Base-by-base conservation (phyloP, 2,797 vertebrate genomes). In the Aulostomus chinensis region DNA sequence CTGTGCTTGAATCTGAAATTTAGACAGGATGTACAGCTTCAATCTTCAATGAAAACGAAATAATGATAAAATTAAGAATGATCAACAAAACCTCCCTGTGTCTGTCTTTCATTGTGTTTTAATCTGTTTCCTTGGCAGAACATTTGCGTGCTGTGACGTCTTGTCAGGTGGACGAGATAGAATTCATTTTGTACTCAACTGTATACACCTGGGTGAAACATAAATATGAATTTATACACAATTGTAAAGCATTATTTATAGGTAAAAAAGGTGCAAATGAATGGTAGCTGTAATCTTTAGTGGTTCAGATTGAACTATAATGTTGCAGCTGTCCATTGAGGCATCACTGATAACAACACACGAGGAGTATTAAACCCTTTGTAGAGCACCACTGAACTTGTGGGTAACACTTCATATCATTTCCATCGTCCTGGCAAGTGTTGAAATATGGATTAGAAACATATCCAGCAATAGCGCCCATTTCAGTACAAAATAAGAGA, bases 41-140 rank as follows among this genome's bases (percentile, higher is more conserved):
- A 54, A 77, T 92, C 92, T 93, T 90, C 86, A 91, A 60, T 87
- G 91, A 94, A 75, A 86, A 76, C 51, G 42, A 83, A 92, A 92
- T 93, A 89, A 90, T 75, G 70, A 89, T 91, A 90, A 93, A 93
- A 89, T 72, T 49, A 81, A 84, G 80, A 88, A 85, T 84, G 72
- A 62, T 50, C 60, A 68, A 47, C 45, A 10, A 16, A 66, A 47
- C n/a, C n/a, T n/a, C n/a, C n/a, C 34, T 21, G 36, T 50, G n/a
- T 36, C 1, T 10, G n/a, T n/a, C n/a, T n/a, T n/a, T n/a, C n/a
- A n/a, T n/a, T n/a, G n/a, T n/a, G n/a, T n/a, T n/a, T n/a, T n/a
- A n/a, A n/a, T n/a, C n/a, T n/a, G n/a, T n/a, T n/a, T n/a, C n/a
- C n/a, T n/a, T n/a, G n/a, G n/a, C n/a, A n/a, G n/a, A n/a, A n/a